Base-by-base conservation (phyloP, 2,113 vertebrate genomes). In the Bubo scandiacus region DNA sequence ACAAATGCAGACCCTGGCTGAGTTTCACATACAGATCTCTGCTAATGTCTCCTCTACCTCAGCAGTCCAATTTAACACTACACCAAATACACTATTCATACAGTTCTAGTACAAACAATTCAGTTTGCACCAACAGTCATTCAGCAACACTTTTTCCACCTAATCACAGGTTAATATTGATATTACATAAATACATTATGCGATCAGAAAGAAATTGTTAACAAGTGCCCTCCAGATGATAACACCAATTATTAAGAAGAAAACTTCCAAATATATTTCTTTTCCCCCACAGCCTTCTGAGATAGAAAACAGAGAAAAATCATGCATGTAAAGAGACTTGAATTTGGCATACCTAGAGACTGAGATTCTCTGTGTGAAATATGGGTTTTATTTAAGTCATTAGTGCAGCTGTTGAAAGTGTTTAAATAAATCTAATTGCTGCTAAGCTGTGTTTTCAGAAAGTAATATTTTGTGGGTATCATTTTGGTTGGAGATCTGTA, bases 381-480 rank as follows among this genome's bases (percentile, higher is more conserved):
- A 61, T 17, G 16, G 29, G 12, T 3, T 88, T 81, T 71, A 71
- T 90, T 92, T 90, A 59, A 26, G 21, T 63, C 59, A 88, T 88
- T 93, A 88, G 30, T 74, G 47, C 67, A 88, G 82, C 68, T 71
- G 59, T 55, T 83, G 40, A 65, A 81, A 86, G 6, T 63, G 42
- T 81, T 96, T 86, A 91, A 80, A 52, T 38, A 72, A 77, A 47
- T 43, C n/a, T 96, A 93, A 92, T 88, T 92, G 47, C 43, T 71
- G 17, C 27, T 93, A 80, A 95, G 49, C 17, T 61, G 1, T 66
- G 36, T 93, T 96, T 90, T 90, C 70, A 80, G 66, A 88, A 94
- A 87, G 36, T 23, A 82, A 9, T 38, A 65, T 82, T 81, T 87
- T 61, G 38, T 16, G 42, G 34, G 5, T 67, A 47, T 71, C 16